phyloP scores from a whole-genome alignment of 1,140 invertebrate genomes.

The Drosophila tristis region DNA sequence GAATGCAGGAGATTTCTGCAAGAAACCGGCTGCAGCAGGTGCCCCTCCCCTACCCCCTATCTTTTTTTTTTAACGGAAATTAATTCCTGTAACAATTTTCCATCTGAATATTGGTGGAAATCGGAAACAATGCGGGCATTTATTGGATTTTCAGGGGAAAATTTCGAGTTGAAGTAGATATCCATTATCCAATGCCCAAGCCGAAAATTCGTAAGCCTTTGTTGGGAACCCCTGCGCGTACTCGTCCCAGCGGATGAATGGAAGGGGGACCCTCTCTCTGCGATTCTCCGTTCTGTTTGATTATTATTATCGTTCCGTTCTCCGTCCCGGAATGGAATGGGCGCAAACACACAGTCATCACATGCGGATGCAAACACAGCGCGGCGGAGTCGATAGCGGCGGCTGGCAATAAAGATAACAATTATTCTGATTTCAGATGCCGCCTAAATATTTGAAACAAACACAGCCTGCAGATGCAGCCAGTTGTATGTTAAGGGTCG shows the following conservation, averaged over 20 bases:
- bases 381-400: constrained; percentile 17
- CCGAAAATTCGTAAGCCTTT: constrained; percentile 19
- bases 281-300: constrained; percentile 20
- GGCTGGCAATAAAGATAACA: constrained; percentile 32
- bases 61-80: constrained; percentile 23
- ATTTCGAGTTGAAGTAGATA: constrained; percentile 20
- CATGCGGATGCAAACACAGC: constrained; percentile 34
- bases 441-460: constrained; percentile 20
- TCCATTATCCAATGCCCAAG: constrained; percentile 15
- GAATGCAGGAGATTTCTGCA: constrained; percentile 18
- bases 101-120: constrained; percentile 32
- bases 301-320: constrained; percentile 27
- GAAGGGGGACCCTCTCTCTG: constrained; percentile 10
- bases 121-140: constrained; percentile 26
- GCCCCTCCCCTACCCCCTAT: constrained; percentile 20
- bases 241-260: background rate
- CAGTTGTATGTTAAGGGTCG: constrained; percentile 25
- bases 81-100: constrained; percentile 43
- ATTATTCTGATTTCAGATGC: constrained; percentile 10
- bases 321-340: background rate
- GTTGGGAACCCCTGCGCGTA: constrained; percentile 15
- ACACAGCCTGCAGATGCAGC: constrained; percentile 21
- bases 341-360: background rate
- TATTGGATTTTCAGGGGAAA: constrained; percentile 2
- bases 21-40: constrained; percentile 43